A percentile compares a stretch with the other conserved stretches of the same genome.
These are phyloP conservation scores for Hypena proboscidalis DNA, from an alignment of 2,888 invertebrate genomes.

Conservation along the genomic window DNA sequence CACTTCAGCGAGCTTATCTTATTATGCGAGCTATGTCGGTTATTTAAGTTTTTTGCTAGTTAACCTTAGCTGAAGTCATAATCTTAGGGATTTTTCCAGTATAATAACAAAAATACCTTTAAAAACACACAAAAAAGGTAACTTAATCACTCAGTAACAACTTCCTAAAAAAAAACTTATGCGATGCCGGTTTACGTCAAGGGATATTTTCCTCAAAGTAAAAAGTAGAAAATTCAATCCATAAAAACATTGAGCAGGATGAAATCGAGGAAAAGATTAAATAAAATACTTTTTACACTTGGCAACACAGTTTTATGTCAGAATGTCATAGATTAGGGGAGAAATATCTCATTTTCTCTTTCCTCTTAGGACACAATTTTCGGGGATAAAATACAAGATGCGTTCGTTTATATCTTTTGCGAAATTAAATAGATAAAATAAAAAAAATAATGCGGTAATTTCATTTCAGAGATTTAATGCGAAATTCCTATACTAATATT, in stretches of 20 bases:
- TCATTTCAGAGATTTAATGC: not conserved
- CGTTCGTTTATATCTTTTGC: not conserved
- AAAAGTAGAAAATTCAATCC: not conserved
- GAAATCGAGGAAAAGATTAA: not conserved
- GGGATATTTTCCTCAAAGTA: no score
- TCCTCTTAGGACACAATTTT: not conserved
- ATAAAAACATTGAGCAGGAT: not conserved
- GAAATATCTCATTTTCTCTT: not conserved
- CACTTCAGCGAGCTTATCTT: no score
- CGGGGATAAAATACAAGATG: constrained; percentile 1
- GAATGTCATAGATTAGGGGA: constrained; percentile 1
- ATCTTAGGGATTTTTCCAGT: no score
- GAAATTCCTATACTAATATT: no score
- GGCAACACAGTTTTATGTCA: constrained; percentile 1
- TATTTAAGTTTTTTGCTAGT: no score
- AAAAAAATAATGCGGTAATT: not conserved
- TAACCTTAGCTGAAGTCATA: no score
- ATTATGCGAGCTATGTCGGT: no score
- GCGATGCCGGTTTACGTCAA: no score
- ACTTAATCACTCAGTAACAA: no score
- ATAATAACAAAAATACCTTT: no score
- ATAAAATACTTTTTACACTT: not conserved
- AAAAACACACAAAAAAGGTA: no score
- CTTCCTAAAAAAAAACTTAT: no score
- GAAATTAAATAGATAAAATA: constrained; percentile 1